Evolutionary conservation across 2,888 invertebrate species (phyloP), one percentile per base, ranked within the genome.

Genomic region (Napeogenes inachia): DNA sequence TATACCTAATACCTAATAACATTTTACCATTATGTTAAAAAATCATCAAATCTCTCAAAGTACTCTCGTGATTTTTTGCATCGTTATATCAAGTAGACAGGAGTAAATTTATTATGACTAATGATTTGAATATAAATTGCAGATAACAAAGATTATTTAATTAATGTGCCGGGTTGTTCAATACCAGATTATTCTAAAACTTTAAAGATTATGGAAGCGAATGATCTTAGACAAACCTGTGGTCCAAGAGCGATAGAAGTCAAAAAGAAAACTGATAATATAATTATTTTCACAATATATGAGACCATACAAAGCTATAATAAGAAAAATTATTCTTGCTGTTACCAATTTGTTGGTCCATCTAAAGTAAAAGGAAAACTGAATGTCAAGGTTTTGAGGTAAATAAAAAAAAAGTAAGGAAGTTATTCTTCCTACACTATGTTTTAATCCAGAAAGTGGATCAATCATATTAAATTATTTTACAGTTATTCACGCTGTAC

Each of bases 161-260:
- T 85, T 53, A 74, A 81, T 55, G 85, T 85, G 21, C 72, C 76
- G 38, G 83, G 84, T 35, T 85, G 85, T 63, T 66, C 64, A 30
- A 84, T 85, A 68, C 85, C 84, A 45, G 80, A 84, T 64, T 84
- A 80, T 65, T 68, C 67, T 33, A 79, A 76, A 65, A 75, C 70
- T 13, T 62, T 78, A 32, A 61, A 69, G 59, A 76, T 77, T 60
- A 70, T 65, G 53, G 73, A 74, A 64, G 56, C 68, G 0, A 57
- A 61, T 6, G 50, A 69, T 33, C 13, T 35, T 4, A 69, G 73
- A 2, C 61, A 62, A 32, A 63, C 68, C 0, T 85, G 85, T 62
- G 81, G 78, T 0, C 54, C 66, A 33, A 71, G 83, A 68, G 76
- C 77, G 0, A 62, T 85, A 32, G 78, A 74, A 47, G 64, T 84